Evolutionary conservation across 1,140 invertebrate species (phyloP), one percentile per base, ranked within the genome.

Genomic region (Dreissena polymorpha): DNA sequence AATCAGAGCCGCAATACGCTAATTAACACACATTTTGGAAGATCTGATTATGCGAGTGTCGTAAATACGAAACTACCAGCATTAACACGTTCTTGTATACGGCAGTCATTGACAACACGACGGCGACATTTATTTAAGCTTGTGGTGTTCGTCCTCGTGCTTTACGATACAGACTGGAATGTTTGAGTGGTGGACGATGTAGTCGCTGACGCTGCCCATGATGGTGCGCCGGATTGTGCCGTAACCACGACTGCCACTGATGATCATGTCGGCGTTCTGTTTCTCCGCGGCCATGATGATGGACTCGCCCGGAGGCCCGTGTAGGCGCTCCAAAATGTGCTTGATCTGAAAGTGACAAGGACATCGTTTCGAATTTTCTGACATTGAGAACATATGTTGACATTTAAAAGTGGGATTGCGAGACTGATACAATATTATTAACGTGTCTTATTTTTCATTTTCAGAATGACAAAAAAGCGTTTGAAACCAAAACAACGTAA

Each of bases 121-220:
- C 39, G 39, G 39, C 39, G 39, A 39, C 39, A 39, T 39, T 74
- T 51, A 60, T 25, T 55, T 74, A 0, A 60, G n/a, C 25, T 74
- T 74, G 60, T 74, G 71, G 60, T 74, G 71, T 14, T 74, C 71
- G 21, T 74, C 71, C 18, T 74, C 7, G 23, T 80, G 77, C 63
- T 81, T 51, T 25, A 81, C 84, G 7, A 87, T 76, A 10, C 84
- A 18, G 0, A 89, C 88, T 13, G 89, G 88, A 25, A 90, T 64
- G 51, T 84, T 57, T 0, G 87, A 68, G 65, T 90, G 86, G n/a
- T 86, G 88, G 0, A 90, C 57, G 25, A 89, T 80, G 67, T 87
- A 90, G 51, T 86, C 87, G 60, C 89, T 90, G 74, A 90, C 86
- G 57, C 88, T 89, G 23, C 89, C 88, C 39, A 90, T 25, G 8